Conservation (phyloP, 2,888 invertebrate species). For the Macrophya annulata region DNA sequence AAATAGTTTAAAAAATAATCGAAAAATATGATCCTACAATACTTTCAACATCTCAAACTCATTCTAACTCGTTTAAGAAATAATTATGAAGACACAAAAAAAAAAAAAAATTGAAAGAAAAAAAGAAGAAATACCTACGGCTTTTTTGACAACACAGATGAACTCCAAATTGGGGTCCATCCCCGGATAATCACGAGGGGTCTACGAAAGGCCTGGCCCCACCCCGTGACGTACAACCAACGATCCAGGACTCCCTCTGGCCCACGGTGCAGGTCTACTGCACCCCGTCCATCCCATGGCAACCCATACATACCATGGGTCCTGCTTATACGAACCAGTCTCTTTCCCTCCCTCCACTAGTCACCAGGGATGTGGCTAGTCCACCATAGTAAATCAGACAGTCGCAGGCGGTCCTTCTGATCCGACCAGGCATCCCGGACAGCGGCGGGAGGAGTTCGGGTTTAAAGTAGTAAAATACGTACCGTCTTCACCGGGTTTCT, state of each 20-base stretch:
- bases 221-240: constrained; percentile 66
- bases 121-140: not conserved
- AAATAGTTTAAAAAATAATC: not conserved
- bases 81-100: not conserved
- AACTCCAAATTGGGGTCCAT: constrained; percentile 53
- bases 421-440: constrained; percentile 65
- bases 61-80: not conserved
- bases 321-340: constrained; percentile 38
- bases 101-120: not conserved
- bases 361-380: constrained; percentile 65
- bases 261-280: constrained; percentile 48
- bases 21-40: not conserved
- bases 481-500: constrained; percentile 20
- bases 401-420: constrained; percentile 79
- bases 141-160: not conserved
- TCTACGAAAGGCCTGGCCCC: constrained; percentile 70
- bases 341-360: constrained; percentile 38
- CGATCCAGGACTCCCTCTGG: not conserved
- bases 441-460: constrained; percentile 48
- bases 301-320: constrained; percentile 61
- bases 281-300: constrained; percentile 71
- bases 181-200: constrained; percentile 63
- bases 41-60: not conserved
- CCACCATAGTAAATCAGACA: constrained; percentile 78
- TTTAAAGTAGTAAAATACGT: constrained; percentile 31